These are phyloP conservation scores for Chiloscyllium plagiosum DNA, from an alignment of 2,113 vertebrate genomes.

Conservation along the genomic window DNA sequence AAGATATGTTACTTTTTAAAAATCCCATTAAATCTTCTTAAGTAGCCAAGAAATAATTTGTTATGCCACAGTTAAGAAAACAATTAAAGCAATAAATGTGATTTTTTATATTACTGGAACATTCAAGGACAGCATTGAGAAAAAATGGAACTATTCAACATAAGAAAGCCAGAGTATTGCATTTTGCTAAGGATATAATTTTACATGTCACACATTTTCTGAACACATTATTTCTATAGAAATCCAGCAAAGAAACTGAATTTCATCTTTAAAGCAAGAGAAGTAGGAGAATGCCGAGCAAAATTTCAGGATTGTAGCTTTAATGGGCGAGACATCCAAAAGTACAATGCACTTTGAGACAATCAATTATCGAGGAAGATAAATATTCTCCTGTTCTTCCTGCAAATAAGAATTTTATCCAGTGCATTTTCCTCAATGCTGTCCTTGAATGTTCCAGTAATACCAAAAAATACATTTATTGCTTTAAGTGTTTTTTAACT, in stretches of 20 bases:
- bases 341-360: neutral
- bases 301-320: neutral
- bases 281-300: neutral
- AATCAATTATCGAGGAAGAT: neutral
- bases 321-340: neutral
- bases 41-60: neutral
- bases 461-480: neutral
- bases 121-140: neutral
- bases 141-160: neutral
- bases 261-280: neutral
- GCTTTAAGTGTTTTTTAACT: neutral
- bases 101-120: neutral
- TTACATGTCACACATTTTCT: neutral
- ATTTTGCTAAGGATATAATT: neutral
- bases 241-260: neutral
- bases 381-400: neutral
- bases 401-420: neutral
- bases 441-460: neutral
- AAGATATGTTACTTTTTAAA: neutral
- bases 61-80: neutral
- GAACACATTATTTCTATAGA: neutral
- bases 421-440: neutral
- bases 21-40: neutral
- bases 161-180: neutral
- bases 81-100: neutral